phyloP scores from a whole-genome alignment of 2,888 invertebrate species.

The Hymenopus coronatus region DNA sequence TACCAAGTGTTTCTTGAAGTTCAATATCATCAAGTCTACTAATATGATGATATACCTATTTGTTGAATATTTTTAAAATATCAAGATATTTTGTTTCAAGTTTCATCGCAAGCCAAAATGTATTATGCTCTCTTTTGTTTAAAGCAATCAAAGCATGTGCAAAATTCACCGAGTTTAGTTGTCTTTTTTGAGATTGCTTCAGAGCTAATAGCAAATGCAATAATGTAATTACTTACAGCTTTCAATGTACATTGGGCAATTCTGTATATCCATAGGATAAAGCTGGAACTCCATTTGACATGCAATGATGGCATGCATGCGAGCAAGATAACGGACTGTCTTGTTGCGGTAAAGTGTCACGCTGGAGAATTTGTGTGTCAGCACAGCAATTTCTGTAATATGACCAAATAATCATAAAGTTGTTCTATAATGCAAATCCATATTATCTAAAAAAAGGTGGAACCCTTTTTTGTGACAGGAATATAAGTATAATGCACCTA shows the following conservation, averaged over 20 bases:
- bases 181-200: too few relatives aligned
- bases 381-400: constrained; percentile 70
- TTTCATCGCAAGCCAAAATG: too few relatives aligned
- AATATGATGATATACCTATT: too few relatives aligned
- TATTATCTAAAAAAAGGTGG: neutral
- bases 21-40: too few relatives aligned
- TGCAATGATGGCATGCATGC: constrained; percentile 82
- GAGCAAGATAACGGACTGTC: constrained; percentile 74
- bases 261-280: constrained; percentile 84
- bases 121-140: too few relatives aligned
- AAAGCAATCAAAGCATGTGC: too few relatives aligned
- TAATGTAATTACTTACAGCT: constrained; percentile 65
- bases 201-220: neutral
- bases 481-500: too few relatives aligned
- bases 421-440: neutral
- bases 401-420: neutral
- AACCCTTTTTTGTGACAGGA: neutral
- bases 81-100: too few relatives aligned
- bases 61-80: too few relatives aligned
- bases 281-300: constrained; percentile 86
- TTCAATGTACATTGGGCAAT: constrained; percentile 78
- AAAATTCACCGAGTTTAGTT: too few relatives aligned
- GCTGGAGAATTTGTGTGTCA: constrained; percentile 77
- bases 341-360: constrained; percentile 77
- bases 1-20: too few relatives aligned